phyloP scores from a whole-genome alignment of 2,797 vertebrate species.

The Menidia menidia region DNA sequence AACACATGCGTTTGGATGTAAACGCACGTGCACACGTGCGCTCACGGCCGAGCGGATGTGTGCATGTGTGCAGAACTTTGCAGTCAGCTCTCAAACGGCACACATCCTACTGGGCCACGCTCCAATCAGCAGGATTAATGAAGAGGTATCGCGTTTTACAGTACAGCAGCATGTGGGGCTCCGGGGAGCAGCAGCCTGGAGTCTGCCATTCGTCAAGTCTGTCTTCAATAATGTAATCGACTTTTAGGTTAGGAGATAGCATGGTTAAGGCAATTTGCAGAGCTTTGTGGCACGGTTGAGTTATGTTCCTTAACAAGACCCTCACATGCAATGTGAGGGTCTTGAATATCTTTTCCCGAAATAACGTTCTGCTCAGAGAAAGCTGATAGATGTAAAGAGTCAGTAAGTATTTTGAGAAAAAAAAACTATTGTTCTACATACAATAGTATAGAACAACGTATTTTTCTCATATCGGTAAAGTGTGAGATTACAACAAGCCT shows the following conservation, averaged over 20 bases:
- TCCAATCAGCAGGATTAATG: slow-evolving; percentile 83
- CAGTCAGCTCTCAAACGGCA: slow-evolving; percentile 57
- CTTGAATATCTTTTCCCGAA: slow-evolving; percentile 70
- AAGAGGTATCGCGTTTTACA: slow-evolving; percentile 81
- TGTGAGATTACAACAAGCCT: slow-evolving; percentile 26
- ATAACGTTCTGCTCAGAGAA: slow-evolving; percentile 39
- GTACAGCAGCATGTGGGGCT: slow-evolving; percentile 68
- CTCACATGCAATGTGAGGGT: slow-evolving; percentile 73
- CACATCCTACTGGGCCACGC: slow-evolving; percentile 71
- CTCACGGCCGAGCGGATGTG: slow-evolving; percentile 50
- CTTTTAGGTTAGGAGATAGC: slow-evolving; percentile 69
- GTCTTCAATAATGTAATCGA: slow-evolving; percentile 76
- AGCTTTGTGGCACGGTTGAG: slow-evolving; percentile 63
- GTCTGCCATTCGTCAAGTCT: slow-evolving; percentile 74
- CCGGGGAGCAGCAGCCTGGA: slow-evolving; percentile 60
- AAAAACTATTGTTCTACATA: slow-evolving; percentile 44
- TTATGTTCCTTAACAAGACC: slow-evolving; percentile 75
- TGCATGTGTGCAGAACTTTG: slow-evolving; percentile 23
- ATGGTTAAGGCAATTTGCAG: slow-evolving; percentile 66
- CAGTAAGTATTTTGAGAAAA: slow-evolving; percentile 45
- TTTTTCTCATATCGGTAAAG: too few species aligned
- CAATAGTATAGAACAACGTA: too few species aligned
- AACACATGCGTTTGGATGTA: slow-evolving; percentile 37
- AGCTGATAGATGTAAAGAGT: slow-evolving; percentile 39
- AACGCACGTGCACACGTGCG: slow-evolving; percentile 36